Base-by-base conservation (phyloP, 2,113 vertebrate genomes). In the Carettochelys insculpta region DNA sequence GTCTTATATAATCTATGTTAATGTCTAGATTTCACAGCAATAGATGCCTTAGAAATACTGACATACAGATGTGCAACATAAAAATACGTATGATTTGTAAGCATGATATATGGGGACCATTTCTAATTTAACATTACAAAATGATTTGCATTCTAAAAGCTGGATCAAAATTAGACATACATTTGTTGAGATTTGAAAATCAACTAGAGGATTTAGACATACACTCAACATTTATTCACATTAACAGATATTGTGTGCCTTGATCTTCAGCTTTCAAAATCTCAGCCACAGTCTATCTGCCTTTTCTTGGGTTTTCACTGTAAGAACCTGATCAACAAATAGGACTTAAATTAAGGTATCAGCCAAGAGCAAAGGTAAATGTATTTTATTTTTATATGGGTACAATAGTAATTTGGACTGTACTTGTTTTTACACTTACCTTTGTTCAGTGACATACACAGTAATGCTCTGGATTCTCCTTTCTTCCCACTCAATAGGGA, bases 261-360 rank as follows among this genome's bases (percentile, higher is more conserved):
- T 56, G 31, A 61, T 34, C n/a, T 71, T 53, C 58, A 54, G 50
- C 73, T 90, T 78, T 91, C 77, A 85, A 45, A 94, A 91, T 22
- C 9, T 76, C 9, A 4, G 10, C 3, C 38, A 41, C 25, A 41
- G 38, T 71, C 65, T 71, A 11, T 41, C 68, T 71, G 38, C 20
- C 41, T 71, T 71, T 71, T 71, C 68, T 71, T 71, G 68, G 68
- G 20, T 38, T 25, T 71, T 22, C 20, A 41, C 38, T 41, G 68
- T 24, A 41, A 41, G 68, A 8, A 71, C n/a, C 68, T 43, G 20
- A 43, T 41, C 68, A 71, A 19, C 19, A 41, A 71, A 41, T 71
- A 41, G 38, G 68, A 71, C 38, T 71, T 71, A 38, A 71, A 71
- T 61, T 61, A 14, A 34, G 31, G 34, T 71, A 25, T 38, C 68